A percentile compares a stretch with the other conserved stretches of the same genome.
Conservation (phyloP, 2,888 invertebrate genomes). For the Automeris io region DNA sequence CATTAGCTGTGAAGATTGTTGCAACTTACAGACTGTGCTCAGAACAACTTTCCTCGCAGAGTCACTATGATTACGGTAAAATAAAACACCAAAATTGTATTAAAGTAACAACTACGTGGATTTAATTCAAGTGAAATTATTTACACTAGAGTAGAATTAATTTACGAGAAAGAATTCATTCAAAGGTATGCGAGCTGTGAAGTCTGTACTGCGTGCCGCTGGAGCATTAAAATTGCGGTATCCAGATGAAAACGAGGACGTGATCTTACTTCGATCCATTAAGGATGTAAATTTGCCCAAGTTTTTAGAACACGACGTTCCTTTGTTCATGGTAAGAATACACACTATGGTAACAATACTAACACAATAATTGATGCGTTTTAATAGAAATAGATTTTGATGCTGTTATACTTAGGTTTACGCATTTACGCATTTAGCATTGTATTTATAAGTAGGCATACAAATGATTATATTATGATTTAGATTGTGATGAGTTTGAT, state of each 20-base stretch:
- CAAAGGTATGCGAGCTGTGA: slow-evolving; percentile 93
- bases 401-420: too few species aligned
- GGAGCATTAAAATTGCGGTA: slow-evolving; percentile 93
- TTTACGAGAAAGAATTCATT: neutral
- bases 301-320: slow-evolving; percentile 92
- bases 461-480: too few species aligned
- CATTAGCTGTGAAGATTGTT: slow-evolving; percentile 94
- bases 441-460: too few species aligned
- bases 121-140: too few species aligned
- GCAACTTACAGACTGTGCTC: slow-evolving; percentile 95
- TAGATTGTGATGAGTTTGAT: too few species aligned
- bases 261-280: slow-evolving; percentile 91
- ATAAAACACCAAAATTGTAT: slow-evolving; percentile 9
- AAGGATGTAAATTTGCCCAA: slow-evolving; percentile 97
- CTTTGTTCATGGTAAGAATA: slow-evolving; percentile 83
- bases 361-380: neutral
- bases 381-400: too few species aligned
- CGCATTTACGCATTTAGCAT: too few species aligned
- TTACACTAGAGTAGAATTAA: neutral
- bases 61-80: slow-evolving; percentile 95
- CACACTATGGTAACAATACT: neutral
- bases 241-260: slow-evolving; percentile 91
- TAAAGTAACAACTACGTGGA: too few species aligned
- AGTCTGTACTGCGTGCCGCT: slow-evolving; percentile 93
- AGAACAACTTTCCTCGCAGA: slow-evolving; percentile 94